These are phyloP conservation scores for Chaenogobius annularis DNA, from an alignment of 2,113 vertebrate genomes.

Conservation along the genomic window DNA sequence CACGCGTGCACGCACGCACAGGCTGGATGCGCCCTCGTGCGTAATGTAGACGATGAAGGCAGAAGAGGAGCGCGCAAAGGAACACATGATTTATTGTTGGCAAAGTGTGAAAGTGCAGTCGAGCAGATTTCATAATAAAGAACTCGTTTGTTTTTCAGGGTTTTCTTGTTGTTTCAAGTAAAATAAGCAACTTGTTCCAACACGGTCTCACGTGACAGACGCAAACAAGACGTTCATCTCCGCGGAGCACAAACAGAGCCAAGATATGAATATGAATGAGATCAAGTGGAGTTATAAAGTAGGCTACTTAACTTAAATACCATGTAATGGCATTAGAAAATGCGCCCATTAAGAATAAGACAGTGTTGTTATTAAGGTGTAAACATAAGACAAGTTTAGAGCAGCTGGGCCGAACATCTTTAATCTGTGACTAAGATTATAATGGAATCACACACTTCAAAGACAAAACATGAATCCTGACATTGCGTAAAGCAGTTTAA, in stretches of 20 bases:
- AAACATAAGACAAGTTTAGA: no score
- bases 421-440: no score
- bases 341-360: no score
- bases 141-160: slow-evolving; percentile 37
- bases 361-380: no score
- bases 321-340: not conserved
- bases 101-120: slow-evolving; percentile 69
- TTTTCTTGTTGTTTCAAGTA: slow-evolving; percentile 39
- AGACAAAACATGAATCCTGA: not conserved
- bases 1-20: not conserved
- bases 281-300: not conserved
- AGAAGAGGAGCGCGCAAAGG: slow-evolving; percentile 55
- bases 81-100: slow-evolving; percentile 71
- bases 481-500: not conserved
- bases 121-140: slow-evolving; percentile 56
- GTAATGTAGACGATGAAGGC: slow-evolving; percentile 30
- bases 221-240: slow-evolving; percentile 2
- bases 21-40: slow-evolving; percentile 16
- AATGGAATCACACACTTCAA: not conserved
- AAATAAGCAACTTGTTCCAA: slow-evolving; percentile 13
- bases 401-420: no score
- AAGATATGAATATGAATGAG: not conserved
- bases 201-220: slow-evolving; percentile 4
- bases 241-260: not conserved
- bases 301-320: not conserved